Evolutionary conservation across 2,888 invertebrate genomes (phyloP), one percentile per base, ranked within the genome.

Genomic region (Helicoverpa assulta): DNA sequence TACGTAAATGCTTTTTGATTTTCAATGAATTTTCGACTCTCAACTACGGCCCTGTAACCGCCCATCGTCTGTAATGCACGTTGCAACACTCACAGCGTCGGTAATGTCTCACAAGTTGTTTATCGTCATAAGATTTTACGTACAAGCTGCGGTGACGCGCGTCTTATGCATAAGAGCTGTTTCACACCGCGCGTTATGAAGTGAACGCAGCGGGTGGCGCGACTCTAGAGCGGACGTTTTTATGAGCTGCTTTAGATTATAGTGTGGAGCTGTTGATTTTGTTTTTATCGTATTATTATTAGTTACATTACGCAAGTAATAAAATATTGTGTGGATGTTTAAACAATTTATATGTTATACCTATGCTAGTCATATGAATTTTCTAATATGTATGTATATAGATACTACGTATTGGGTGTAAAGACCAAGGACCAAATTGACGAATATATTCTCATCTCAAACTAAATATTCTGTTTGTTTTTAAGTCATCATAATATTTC

Each of bases 121-220:
- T 93, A 91, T 90, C 83, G 74, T 91, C 90, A 93, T 89, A 94
- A 93, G 90, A 94, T 82, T 86, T 74, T 83, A 86, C 84, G 85
- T 78, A 69, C 73, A 67, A 40, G 55, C 83, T 76, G 84, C 82
- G 73, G 79, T 86, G 89, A 86, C 78, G 78, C 80, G 83, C 79
- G 81, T 85, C 85, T 83, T 82, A 51, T 61, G 53, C 70, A 70
- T 76, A 67, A 67, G 76, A 80, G 78, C 63, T 77, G 61, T 61
- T 73, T 56, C 75, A 71, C 75, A 84, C 47, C 47, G 67, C 33
- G 67, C 55, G 63, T 52, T 55, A 53, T 19, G 60, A 66, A 55
- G 53, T 66, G 55, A 55, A 74, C 65, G 53, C 75, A 50, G 47
- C 79, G 52, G 70, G 79, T 66, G 79, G 75, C 47, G 26, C 29